phyloP scores from a whole-genome alignment of 2,113 vertebrate genomes.

The Atrichornis clamosus region DNA sequence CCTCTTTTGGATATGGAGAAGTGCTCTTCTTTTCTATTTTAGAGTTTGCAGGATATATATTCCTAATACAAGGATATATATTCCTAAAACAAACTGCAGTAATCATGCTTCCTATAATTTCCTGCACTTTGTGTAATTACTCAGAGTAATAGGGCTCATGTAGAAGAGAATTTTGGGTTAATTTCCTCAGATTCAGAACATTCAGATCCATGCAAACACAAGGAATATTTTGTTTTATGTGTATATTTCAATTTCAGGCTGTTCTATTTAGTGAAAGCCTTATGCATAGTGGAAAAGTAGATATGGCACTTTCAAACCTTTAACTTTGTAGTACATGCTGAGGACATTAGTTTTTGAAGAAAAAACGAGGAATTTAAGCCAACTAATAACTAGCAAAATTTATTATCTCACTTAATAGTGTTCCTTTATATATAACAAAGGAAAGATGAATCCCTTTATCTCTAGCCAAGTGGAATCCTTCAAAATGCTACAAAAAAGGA shows the following conservation, averaged over 20 bases:
- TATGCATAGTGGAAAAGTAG: not conserved
- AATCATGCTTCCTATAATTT: not conserved
- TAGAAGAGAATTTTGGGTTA: not conserved
- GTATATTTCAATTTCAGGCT: not conserved
- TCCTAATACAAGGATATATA: not conserved
- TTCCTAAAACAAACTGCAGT: not conserved
- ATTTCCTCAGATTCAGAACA: not conserved
- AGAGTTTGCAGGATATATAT: not conserved
- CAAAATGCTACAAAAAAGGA: not conserved
- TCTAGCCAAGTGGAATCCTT: not conserved
- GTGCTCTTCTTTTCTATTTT: not conserved
- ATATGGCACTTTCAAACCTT: not conserved
- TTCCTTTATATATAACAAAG: not conserved
- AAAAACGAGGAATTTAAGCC: not conserved
- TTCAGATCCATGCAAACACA: not conserved
- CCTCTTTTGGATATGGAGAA: not conserved
- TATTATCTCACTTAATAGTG: not conserved
- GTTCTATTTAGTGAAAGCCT: not conserved
- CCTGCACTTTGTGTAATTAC: not conserved
- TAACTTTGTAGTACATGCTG: not conserved
- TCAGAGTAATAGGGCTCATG: not conserved
- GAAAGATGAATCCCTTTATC: not conserved
- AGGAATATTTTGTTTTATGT: not conserved
- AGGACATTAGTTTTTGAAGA: not conserved
- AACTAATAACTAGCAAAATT: not conserved